phyloP scores from a whole-genome alignment of 2,888 invertebrate genomes.

The Osmoderma eremita region DNA sequence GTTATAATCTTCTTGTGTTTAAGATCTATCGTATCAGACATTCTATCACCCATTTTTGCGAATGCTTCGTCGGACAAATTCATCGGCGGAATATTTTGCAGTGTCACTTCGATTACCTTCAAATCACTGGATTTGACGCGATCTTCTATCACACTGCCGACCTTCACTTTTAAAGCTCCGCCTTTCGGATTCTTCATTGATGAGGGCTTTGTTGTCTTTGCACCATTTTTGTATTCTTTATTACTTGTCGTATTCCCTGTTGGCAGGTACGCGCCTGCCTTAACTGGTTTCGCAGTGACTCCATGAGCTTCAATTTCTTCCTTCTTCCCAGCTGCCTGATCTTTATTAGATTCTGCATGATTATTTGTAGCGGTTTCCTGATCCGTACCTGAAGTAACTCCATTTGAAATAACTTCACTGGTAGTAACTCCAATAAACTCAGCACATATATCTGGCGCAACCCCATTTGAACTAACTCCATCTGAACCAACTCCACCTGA shows the following conservation, averaged over 20 bases:
- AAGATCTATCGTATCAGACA: conserved; percentile 60
- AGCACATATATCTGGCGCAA: too few relatives aligned
- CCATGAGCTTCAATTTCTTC: not conserved
- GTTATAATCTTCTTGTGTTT: conserved; percentile 55
- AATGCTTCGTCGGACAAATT: conserved; percentile 61
- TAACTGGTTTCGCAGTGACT: too few relatives aligned
- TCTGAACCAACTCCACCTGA: too few relatives aligned
- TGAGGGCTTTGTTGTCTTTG: too few relatives aligned
- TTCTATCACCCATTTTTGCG: conserved; percentile 61
- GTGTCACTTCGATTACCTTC: conserved; percentile 57
- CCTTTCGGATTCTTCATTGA: not conserved
- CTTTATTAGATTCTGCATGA: not conserved
- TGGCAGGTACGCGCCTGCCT: too few relatives aligned
- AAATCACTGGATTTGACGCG: conserved; percentile 55
- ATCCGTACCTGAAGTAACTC: not conserved
- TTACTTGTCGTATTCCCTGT: too few relatives aligned
- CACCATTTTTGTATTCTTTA: too few relatives aligned
- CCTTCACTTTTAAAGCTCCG: conserved; percentile 43
- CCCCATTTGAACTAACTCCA: too few relatives aligned
- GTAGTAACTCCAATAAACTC: too few relatives aligned
- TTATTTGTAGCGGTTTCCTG: not conserved
- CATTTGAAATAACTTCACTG: too few relatives aligned
- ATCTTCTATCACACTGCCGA: conserved; percentile 57
- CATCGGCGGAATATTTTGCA: conserved; percentile 55
- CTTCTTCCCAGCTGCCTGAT: not conserved